Percentiles rank a stretch among this genome's conserved stretches.
These are phyloP conservation scores for Lytechinus pictus DNA, from an alignment of 35 echinoderm and acorn worm genomes.

Conservation along the genomic window DNA sequence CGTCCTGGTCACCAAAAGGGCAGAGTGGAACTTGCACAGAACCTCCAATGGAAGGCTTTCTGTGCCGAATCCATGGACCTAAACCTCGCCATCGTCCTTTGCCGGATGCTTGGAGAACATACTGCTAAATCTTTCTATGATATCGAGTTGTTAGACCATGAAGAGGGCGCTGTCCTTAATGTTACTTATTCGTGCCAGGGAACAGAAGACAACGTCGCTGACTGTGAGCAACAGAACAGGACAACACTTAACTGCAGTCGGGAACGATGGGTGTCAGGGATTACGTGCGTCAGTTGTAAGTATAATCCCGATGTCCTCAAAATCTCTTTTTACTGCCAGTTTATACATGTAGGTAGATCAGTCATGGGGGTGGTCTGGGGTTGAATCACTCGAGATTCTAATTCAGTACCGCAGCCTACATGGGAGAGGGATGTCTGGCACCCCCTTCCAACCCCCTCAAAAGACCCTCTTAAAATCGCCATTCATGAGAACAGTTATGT, in stretches of 20 bases:
- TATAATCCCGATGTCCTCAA: neutral
- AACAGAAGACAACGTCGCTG: neutral
- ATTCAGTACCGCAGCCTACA: too few relatives aligned
- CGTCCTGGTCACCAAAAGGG: neutral
- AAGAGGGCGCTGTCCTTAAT: neutral
- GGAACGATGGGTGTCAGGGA: neutral
- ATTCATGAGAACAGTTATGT: too few relatives aligned
- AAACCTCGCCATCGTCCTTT: neutral
- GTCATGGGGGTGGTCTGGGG: too few relatives aligned
- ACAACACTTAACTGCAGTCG: neutral
- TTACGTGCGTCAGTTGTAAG: neutral
- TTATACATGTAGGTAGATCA: too few relatives aligned
- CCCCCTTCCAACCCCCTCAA: too few relatives aligned
- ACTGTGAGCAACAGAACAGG: neutral
- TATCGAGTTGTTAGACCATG: neutral
- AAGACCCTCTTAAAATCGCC: too few relatives aligned
- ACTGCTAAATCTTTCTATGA: neutral
- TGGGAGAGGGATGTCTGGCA: too few relatives aligned
- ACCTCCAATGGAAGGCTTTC: neutral
- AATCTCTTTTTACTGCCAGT: too few relatives aligned
- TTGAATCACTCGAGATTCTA: too few relatives aligned
- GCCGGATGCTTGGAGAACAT: constrained; percentile 8
- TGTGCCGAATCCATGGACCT: neutral
- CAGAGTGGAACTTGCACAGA: neutral
- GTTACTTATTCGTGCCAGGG: neutral